Evolutionary conservation across 2,113 vertebrate genomes (phyloP).

Genomic region (Herpetotheres cachinnans): DNA sequence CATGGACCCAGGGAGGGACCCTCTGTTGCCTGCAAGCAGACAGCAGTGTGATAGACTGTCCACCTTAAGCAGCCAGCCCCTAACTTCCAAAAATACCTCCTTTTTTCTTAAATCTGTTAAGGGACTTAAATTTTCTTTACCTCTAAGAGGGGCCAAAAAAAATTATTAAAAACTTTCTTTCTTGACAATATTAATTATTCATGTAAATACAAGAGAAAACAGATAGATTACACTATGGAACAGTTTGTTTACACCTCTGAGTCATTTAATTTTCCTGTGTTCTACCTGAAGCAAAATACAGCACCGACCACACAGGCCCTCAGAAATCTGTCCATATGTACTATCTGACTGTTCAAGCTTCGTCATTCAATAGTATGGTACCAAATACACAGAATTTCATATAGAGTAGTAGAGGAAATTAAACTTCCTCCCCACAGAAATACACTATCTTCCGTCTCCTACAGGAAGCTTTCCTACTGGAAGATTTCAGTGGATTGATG

Average conservation of each 20-base stretch:
- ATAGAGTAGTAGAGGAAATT: neutral
- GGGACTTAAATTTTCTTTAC: neutral
- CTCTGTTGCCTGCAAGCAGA: neutral
- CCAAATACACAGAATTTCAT: neutral
- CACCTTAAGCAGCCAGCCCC: neutral
- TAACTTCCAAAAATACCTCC: neutral
- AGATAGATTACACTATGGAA: neutral
- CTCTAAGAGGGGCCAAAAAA: neutral
- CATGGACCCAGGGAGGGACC: neutral
- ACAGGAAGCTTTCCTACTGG: neutral
- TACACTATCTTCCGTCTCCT: neutral
- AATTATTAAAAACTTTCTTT: neutral
- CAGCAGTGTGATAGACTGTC: neutral
- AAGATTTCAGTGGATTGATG: neutral
- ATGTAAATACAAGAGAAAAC: neutral
- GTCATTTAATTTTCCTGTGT: neutral
- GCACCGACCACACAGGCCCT: neutral
- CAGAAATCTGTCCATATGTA: neutral
- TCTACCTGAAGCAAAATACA: neutral
- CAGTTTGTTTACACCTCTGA: neutral
- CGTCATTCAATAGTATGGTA: neutral
- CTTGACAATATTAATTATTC: neutral
- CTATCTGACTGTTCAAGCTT: neutral
- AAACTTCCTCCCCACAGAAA: neutral
- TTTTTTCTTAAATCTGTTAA: neutral